Evolutionary conservation across 2,888 invertebrate genomes (phyloP).

Genomic region (Drosophila atroscutellata): DNA sequence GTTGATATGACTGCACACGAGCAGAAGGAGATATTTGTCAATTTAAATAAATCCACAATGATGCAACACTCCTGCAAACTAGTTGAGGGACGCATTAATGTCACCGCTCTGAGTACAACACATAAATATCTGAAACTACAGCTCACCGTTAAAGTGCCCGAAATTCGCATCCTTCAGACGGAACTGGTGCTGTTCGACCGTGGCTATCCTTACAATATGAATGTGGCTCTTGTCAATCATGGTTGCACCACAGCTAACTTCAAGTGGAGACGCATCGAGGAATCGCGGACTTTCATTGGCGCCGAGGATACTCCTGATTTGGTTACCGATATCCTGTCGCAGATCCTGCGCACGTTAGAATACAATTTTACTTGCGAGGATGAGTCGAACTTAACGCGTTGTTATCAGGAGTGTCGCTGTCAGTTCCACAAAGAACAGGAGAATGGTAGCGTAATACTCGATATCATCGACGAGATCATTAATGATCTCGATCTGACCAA

Average conservation of each 20-base stretch:
- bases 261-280: conserved; percentile 74
- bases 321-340: conserved; percentile 71
- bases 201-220: conserved; percentile 47
- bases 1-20: conserved; percentile 40
- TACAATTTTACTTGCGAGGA: conserved; percentile 63
- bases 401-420: conserved; percentile 74
- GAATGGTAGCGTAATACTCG: conserved; percentile 46
- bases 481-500: conserved; percentile 67
- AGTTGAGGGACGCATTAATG: conserved; percentile 71
- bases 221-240: conserved; percentile 65
- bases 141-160: conserved; percentile 62
- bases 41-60: conserved; percentile 55
- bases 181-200: conserved; percentile 74
- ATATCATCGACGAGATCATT: conserved; percentile 73
- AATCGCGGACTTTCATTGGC: conserved; percentile 51
- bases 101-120: conserved; percentile 46
- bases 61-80: conserved; percentile 53
- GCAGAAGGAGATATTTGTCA: conserved; percentile 67
- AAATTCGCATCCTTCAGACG: conserved; percentile 63
- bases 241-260: conserved; percentile 67
- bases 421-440: conserved; percentile 39
- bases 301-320: conserved; percentile 59
- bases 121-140: conserved; percentile 66
- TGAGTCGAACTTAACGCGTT: conserved; percentile 63
- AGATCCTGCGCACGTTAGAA: conserved; percentile 73